Evolutionary conservation across 2,113 vertebrate genomes (phyloP).

Genomic region (Upupa epops): DNA sequence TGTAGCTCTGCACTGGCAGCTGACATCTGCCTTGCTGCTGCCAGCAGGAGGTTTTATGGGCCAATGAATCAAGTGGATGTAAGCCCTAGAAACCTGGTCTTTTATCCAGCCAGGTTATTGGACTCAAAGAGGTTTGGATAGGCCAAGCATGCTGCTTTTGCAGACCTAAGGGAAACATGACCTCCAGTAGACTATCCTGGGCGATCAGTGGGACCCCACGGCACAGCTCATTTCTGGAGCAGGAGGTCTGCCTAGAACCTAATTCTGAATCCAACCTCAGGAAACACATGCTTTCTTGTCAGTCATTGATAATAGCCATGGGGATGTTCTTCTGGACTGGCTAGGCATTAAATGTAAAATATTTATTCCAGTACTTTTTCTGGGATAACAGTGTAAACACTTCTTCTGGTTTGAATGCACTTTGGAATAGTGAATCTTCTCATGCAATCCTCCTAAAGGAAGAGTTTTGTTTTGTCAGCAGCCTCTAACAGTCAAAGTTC

Average conservation of each 20-base stretch:
- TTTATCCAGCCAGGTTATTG: background rate
- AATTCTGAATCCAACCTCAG: background rate
- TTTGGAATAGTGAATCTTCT: background rate
- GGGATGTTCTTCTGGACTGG: background rate
- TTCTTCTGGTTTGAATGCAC: background rate
- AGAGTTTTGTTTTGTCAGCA: background rate
- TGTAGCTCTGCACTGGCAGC: background rate
- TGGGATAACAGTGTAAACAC: background rate
- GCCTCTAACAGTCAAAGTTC: background rate
- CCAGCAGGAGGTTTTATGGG: background rate
- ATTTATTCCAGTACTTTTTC: background rate
- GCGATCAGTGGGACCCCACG: background rate
- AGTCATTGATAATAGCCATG: background rate
- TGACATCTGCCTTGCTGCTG: background rate
- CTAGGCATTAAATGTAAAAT: background rate
- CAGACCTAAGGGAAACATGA: background rate
- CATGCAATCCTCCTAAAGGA: background rate
- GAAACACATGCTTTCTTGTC: background rate
- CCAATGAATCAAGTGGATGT: background rate
- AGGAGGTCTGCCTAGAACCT: background rate
- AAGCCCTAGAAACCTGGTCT: background rate
- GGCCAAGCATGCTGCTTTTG: fast-evolving
- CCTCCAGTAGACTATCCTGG: background rate
- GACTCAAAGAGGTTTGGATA: background rate
- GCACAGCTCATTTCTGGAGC: background rate